Base-by-base conservation (phyloP, 2,797 vertebrate species). In the Tapirus indicus region DNA sequence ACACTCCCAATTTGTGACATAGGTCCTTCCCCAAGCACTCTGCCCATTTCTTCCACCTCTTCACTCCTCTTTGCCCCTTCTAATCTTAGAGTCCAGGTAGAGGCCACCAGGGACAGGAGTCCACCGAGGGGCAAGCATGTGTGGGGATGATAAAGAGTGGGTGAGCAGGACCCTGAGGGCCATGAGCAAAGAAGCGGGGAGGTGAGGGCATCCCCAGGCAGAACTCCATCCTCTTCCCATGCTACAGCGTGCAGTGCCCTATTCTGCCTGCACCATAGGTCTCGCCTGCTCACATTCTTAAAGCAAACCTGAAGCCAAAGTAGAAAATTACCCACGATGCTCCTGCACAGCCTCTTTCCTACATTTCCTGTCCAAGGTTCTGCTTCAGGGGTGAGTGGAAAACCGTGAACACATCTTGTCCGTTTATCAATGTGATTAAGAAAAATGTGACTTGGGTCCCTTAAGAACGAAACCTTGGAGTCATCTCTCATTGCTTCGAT, bases 371-470 rank as follows among this genome's bases (percentile, higher is more conserved):
- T 27, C 52, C 85, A 95, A 91, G 91, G 66, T 86, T 80, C 80
- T 41, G 27, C 41, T 88, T 75, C 78, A 78, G 49, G 66, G 58
- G 52, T 91, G 74, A 95, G 64, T 93, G 29, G 94, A 94, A 96
- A 94, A 41, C 85, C 35, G 2, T 92, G 84, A 92, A 71, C 60
- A 18, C n/a, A 69, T 80, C 92, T 83, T 78, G 32, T 86, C 92
- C 12, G 1, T 82, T 98, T 94, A 94, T 56, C 88, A 94, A 27
- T 9, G n/a, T 35, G 74, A 96, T 84, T 88, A 89, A 97, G 97
- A 98, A 90, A 94, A 93, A 97, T 94, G 94, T 80, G 49, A 71
- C 89, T 54, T 71, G 52, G 74, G 75, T 94, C 86, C 74, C 94
- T 84, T 62, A 95, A 92, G 91, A 84, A 93, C 47, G 38, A 78